Percentiles rank a stretch among this genome's conserved stretches.
Conservation (phyloP, 2,797 vertebrate genomes). For the Hirundo rustica region DNA sequence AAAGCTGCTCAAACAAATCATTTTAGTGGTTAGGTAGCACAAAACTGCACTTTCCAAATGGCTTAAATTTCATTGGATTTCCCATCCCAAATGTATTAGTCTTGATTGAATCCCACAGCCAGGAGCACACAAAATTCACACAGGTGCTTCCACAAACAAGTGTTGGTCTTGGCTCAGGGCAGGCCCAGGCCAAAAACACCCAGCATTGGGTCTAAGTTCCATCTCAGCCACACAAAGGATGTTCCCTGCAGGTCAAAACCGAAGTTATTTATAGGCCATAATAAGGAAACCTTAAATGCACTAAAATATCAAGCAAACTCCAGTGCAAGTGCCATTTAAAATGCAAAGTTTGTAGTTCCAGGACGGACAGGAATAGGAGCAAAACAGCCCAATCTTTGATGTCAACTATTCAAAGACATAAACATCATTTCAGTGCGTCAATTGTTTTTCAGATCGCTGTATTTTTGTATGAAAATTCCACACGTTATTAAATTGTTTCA, state of each 20-base stretch:
- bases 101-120: neutral
- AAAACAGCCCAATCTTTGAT: neutral
- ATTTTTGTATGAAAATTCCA: conserved; percentile 23
- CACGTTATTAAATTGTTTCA: neutral
- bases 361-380: neutral
- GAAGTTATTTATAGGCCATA: conserved; percentile 38
- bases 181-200: neutral
- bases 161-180: neutral
- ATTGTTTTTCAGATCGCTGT: neutral
- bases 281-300: conserved; percentile 30
- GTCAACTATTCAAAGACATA: conserved; percentile 19
- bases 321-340: neutral
- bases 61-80: neutral
- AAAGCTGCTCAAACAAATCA: neutral
- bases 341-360: neutral
- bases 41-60: neutral
- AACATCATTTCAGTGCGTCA: neutral
- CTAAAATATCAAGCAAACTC: neutral
- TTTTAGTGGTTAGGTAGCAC: neutral
- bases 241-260: conserved; percentile 23
- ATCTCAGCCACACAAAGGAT: conserved; percentile 45
- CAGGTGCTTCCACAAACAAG: neutral
- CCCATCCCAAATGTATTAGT: neutral
- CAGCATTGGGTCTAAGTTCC: neutral
- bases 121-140: neutral